These are phyloP conservation scores for Platyscapa corneri DNA, from an alignment of 1,140 invertebrate species.

Conservation along the genomic window DNA sequence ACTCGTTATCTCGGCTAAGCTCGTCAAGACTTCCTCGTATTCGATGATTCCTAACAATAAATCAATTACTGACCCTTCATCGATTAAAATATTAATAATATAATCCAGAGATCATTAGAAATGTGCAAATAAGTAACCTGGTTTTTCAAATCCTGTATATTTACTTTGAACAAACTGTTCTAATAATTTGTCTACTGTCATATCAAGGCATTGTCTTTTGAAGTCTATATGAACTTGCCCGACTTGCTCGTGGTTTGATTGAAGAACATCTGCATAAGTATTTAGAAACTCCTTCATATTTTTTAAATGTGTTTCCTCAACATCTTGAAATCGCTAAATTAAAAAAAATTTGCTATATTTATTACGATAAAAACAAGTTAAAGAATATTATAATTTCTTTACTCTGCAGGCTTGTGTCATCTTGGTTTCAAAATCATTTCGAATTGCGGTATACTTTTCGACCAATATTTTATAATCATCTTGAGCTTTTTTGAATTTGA, in stretches of 20 bases:
- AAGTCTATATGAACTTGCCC: slow-evolving; percentile 94
- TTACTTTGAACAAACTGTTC: slow-evolving; percentile 93
- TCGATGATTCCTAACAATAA: slow-evolving; percentile 65
- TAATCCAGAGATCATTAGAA: neutral
- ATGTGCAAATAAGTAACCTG: slow-evolving; percentile 77
- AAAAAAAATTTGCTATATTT: slow-evolving; percentile 31
- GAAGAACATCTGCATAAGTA: slow-evolving; percentile 89
- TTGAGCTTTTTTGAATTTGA: slow-evolving; percentile 93
- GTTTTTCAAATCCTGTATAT: slow-evolving; percentile 92
- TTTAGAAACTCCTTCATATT: slow-evolving; percentile 97
- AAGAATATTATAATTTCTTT: slow-evolving; percentile 52
- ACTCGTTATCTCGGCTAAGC: slow-evolving; percentile 67
- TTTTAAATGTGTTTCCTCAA: slow-evolving; percentile 92
- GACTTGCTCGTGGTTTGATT: slow-evolving; percentile 91
- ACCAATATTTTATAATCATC: slow-evolving; percentile 93
- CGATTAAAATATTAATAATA: neutral
- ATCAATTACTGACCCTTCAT: neutral
- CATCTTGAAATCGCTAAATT: slow-evolving; percentile 90
- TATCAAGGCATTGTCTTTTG: slow-evolving; percentile 89
- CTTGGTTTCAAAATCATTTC: slow-evolving; percentile 95
- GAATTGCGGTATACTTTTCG: slow-evolving; percentile 90
- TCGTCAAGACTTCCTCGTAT: slow-evolving; percentile 77
- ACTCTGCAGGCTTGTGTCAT: slow-evolving; percentile 94
- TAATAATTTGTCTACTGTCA: slow-evolving; percentile 93
- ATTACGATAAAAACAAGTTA: neutral